Conservation (phyloP, 53 echinoderm and acorn worm species). For the Zoroaster sp. region DNA sequence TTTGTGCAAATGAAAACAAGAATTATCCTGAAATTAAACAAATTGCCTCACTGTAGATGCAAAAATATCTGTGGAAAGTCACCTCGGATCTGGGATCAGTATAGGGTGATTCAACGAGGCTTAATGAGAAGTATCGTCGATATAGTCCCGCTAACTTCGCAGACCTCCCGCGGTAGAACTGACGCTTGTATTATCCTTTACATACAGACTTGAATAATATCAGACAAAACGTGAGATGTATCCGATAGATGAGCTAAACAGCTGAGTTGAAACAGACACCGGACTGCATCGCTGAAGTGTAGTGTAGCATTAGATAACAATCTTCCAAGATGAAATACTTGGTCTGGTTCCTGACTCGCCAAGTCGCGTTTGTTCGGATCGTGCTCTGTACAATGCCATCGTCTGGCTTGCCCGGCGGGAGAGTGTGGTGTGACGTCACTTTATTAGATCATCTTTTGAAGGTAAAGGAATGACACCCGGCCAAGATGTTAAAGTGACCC, state of each 20-base stretch:
- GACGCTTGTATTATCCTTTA: neutral
- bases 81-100: neutral
- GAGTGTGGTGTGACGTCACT: conserved; percentile 8
- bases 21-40: neutral
- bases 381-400: neutral
- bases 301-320: neutral
- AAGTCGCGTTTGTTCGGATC: neutral
- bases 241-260: neutral
- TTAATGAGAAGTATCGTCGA: neutral
- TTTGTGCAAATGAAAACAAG: neutral
- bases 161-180: neutral
- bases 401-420: neutral
- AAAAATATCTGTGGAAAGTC: neutral
- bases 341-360: neutral
- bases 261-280: neutral
- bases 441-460: neutral
- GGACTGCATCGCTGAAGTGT: neutral
- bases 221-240: neutral
- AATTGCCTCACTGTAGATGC: neutral
- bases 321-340: neutral
- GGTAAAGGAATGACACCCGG: neutral
- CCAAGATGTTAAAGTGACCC: neutral
- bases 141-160: neutral
- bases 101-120: neutral
- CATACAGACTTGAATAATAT: neutral